These are phyloP conservation scores for Drymonia ruficornis DNA, from an alignment of 2,888 invertebrate species.

Conservation along the genomic window DNA sequence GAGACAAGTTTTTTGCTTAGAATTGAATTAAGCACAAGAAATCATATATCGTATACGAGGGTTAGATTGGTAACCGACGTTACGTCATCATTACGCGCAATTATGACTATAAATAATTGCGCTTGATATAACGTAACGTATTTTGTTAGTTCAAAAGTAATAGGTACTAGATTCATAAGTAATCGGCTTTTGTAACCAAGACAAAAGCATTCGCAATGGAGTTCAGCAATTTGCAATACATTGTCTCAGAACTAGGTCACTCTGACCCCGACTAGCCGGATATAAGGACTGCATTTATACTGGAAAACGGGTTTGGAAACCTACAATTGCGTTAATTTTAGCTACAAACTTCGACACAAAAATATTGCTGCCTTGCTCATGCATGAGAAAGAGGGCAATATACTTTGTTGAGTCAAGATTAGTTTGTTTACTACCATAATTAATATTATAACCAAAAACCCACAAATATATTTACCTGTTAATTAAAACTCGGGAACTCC, in stretches of 20 bases:
- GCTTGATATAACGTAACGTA: conserved; percentile 17
- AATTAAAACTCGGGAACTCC: conserved; percentile 12
- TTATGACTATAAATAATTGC: no score
- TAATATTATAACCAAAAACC: no score
- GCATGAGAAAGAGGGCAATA: no score
- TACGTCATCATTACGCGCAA: no score
- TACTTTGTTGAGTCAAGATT: no score
- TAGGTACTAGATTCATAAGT: conserved; percentile 21
- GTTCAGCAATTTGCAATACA: conserved; percentile 27
- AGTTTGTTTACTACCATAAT: no score
- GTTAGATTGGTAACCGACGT: no score
- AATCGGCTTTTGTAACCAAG: conserved; percentile 26
- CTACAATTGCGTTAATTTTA: not conserved
- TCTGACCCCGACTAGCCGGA: conserved; percentile 34
- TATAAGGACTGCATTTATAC: conserved; percentile 12
- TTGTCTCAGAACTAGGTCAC: conserved; percentile 34
- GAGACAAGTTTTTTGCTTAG: no score
- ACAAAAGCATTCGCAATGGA: conserved; percentile 33
- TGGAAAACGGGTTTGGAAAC: not conserved
- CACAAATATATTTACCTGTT: not conserved
- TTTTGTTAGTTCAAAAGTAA: conserved; percentile 15
- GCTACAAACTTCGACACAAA: not conserved
- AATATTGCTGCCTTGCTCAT: no score
- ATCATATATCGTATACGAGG: no score
- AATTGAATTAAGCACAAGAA: no score